Evolutionary conservation across 2,888 invertebrate species (phyloP).

Genomic region (Chrysomela aeneicollis): DNA sequence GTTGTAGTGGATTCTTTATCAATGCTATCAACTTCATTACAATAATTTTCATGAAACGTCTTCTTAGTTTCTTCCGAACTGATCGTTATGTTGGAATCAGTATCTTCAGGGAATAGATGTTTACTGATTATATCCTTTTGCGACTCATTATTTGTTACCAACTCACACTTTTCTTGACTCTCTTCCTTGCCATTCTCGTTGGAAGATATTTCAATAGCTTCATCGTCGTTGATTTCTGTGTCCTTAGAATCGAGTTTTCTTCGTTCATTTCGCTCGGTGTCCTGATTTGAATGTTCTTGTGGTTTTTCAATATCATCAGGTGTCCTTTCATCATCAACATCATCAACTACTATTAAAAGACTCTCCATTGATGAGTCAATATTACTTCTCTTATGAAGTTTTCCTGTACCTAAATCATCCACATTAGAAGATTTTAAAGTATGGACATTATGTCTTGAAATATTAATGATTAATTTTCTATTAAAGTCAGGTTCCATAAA

Average conservation of each 20-base stretch:
- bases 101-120: neutral
- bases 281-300: no score
- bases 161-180: neutral
- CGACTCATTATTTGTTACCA: neutral
- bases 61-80: neutral
- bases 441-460: neutral
- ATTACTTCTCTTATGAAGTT: neutral
- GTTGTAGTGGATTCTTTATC: neutral
- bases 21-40: neutral
- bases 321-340: no score
- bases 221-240: neutral
- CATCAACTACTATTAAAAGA: neutral
- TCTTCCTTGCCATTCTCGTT: neutral
- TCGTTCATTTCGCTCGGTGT: neutral
- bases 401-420: no score
- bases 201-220: neutral
- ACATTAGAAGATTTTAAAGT: no score
- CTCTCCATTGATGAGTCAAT: neutral
- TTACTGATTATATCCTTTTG: neutral
- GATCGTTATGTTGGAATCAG: neutral
- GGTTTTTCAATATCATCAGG: no score
- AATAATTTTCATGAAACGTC: neutral
- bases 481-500: neutral
- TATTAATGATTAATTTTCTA: neutral
- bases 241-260: neutral